A percentile compares a stretch with the other conserved stretches of the same genome.
Conservation (phyloP, 92 coral and sea anemone genomes). For the Galaxea fascicularis region DNA sequence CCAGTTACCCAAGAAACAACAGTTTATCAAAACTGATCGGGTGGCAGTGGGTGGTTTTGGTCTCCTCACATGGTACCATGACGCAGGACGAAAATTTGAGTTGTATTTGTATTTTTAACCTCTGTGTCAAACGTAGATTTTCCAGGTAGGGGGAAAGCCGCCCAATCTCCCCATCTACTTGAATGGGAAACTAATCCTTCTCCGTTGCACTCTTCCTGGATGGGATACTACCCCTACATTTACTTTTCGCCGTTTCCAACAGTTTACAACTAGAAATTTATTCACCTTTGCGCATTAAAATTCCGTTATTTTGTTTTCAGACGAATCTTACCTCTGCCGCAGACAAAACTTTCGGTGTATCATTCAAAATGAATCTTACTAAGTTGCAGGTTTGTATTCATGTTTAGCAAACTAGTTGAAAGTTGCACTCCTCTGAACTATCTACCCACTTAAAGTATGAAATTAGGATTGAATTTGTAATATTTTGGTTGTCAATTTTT, state of each 20-base stretch:
- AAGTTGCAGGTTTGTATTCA: constrained; percentile 20
- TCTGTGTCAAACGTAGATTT: too few species aligned
- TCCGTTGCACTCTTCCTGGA: too few species aligned
- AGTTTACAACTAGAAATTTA: neutral
- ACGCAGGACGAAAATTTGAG: too few species aligned
- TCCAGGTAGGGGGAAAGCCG: neutral
- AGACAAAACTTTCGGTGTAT: neutral
- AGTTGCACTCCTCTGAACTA: neutral
- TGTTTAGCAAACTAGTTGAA: neutral
- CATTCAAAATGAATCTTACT: neutral
- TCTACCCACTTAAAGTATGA: neutral
- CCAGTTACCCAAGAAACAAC: too few species aligned
- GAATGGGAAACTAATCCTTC: neutral
- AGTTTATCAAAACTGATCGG: too few species aligned
- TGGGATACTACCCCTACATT: neutral
- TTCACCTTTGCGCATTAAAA: neutral
- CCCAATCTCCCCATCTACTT: neutral
- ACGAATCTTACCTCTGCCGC: constrained; percentile 9
- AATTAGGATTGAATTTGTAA: neutral
- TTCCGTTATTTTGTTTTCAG: neutral
- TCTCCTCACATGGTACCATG: too few species aligned
- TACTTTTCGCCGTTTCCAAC: neutral
- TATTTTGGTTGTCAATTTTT: neutral
- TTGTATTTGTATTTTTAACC: too few species aligned
- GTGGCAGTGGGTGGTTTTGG: too few species aligned